Base-by-base conservation (phyloP, 92 coral and sea anemone genomes). In the Pocillopora meandrina region DNA sequence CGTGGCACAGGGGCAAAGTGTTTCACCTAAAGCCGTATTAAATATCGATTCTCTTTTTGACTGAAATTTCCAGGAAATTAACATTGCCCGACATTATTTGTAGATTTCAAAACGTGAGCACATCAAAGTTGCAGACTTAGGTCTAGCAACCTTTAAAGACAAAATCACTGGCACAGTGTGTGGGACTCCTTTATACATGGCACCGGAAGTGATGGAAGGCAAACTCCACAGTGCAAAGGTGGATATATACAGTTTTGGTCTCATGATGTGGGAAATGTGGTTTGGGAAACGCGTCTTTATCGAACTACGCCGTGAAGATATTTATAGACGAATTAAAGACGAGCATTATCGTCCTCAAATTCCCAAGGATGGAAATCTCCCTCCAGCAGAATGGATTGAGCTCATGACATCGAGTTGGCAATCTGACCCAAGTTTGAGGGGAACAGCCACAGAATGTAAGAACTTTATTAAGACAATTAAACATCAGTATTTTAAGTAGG, bases 71-170 rank as follows among this genome's bases (percentile, higher is more conserved):
- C 60, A 31, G 1, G 17, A 8, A 62, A 62, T 10, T 11, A 11
- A 19, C 5, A 52, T 55, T 26, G 16, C 47, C 6, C 21, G 57
- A 9, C 17, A 10, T 55, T 42, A 26, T 56, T 36, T 35, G 20
- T 11, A 77, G 82, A 77, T 77, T 1, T 61, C 69, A 61, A 42
- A 23, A 17, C 33, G 13, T 18, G 35, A 20, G 5, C 56, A 63
- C 34, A 77, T 77, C 82, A 77, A 62, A 59, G 55, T 77, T 13
- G 82, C 71, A 62, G 82, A 77, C 35, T n/a, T 77, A 58, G 81
- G 70, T 5, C n/a, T 77, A 56, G 82, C 82, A 26, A 61, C 52
- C 15, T 59, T 18, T 13, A n/a, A 62, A 20, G 2, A 20, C 82
- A 17, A 16, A n/a, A 59, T 77, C 33, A 62, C 70, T 9, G 82